Evolutionary conservation across 2,888 invertebrate genomes (phyloP).

Genomic region (Salticus scenicus): DNA sequence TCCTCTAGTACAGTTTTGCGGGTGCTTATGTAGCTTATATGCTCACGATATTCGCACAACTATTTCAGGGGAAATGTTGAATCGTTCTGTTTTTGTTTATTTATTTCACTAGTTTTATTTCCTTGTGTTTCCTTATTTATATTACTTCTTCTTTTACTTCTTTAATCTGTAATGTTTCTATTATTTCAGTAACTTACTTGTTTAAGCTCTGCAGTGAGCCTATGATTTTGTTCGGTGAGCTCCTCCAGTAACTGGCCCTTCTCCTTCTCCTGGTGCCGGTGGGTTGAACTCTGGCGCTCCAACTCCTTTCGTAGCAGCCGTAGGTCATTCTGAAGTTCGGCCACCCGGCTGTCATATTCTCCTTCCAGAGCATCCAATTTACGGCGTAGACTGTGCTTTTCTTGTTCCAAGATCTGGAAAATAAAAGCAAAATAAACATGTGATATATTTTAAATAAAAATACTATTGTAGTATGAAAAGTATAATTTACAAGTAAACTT

Average conservation of each 20-base stretch:
- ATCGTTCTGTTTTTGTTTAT: too few species aligned
- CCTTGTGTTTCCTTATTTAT: too few species aligned
- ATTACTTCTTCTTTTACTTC: too few species aligned
- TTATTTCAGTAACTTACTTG: too few species aligned
- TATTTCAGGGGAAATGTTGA: too few species aligned
- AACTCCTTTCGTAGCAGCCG: slow-evolving; percentile 86
- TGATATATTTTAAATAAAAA: background rate
- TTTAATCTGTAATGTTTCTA: too few species aligned
- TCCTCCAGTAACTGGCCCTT: slow-evolving; percentile 87
- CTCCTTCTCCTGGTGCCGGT: slow-evolving; percentile 78
- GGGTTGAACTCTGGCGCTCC: slow-evolving; percentile 78
- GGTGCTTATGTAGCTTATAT: too few species aligned
- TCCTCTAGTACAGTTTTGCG: too few species aligned
- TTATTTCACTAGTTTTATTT: too few species aligned
- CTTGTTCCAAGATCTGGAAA: slow-evolving; percentile 91
- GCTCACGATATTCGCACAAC: too few species aligned
- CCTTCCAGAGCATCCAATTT: slow-evolving; percentile 89
- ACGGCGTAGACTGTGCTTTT: slow-evolving; percentile 89
- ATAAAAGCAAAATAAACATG: slow-evolving; percentile 40
- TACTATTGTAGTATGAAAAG: background rate
- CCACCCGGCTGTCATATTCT: slow-evolving; percentile 89
- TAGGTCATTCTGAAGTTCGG: slow-evolving; percentile 92
- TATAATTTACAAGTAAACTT: background rate
- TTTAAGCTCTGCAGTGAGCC: slow-evolving; percentile 89
- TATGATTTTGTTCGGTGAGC: slow-evolving; percentile 90